Conservation (phyloP, 2,797 vertebrate genomes). For the Micromesistius poutassou region DNA sequence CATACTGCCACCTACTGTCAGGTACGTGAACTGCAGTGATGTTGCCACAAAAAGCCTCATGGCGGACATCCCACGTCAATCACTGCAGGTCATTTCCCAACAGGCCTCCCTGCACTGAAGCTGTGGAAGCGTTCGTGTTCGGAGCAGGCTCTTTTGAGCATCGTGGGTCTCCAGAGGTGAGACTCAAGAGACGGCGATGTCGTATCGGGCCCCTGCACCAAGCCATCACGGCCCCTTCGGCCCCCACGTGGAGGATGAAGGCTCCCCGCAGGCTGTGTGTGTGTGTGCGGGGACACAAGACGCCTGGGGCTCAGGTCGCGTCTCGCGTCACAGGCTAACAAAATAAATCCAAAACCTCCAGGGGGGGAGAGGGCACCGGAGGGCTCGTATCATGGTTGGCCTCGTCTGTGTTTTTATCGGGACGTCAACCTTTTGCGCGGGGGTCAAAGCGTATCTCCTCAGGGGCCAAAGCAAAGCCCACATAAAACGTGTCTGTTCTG, state of each 20-base stretch:
- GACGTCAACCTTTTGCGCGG: neutral
- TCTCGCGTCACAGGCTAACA: neutral
- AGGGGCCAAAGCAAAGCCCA: neutral
- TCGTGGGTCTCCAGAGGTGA: too few species aligned
- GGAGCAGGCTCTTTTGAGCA: too few species aligned
- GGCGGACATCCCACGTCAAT: neutral
- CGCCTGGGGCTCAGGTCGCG: neutral
- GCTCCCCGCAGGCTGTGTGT: neutral
- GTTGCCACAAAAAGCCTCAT: neutral
- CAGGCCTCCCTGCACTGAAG: neutral
- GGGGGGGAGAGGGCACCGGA: neutral
- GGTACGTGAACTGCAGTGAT: slow-evolving; percentile 11
- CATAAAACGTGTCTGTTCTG: neutral
- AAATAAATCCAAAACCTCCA: neutral
- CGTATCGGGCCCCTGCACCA: too few species aligned
- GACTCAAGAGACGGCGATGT: too few species aligned
- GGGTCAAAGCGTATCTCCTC: neutral
- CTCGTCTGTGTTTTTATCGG: too few species aligned
- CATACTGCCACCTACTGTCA: slow-evolving; percentile 40
- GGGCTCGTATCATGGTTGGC: neutral
- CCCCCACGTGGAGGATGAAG: too few species aligned
- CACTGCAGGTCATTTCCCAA: neutral
- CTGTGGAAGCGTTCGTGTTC: neutral
- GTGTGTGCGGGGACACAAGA: neutral
- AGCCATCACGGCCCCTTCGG: too few species aligned